Evolutionary conservation across 2,888 invertebrate species (phyloP).

Genomic region (Mimachlamys varia): DNA sequence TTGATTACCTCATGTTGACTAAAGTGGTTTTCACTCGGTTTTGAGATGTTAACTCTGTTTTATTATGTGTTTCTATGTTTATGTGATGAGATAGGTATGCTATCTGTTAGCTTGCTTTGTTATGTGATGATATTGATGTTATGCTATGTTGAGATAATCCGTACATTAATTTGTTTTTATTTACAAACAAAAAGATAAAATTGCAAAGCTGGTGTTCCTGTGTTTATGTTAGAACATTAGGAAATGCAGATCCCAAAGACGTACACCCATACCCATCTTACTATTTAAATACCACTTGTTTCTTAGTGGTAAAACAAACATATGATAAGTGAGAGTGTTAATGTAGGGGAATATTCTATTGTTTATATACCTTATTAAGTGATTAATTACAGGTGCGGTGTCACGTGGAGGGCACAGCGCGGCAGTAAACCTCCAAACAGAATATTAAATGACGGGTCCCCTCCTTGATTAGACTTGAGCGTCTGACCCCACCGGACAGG

Average conservation of each 20-base stretch:
- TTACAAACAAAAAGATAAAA: too few species aligned
- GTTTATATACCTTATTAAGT: constrained; percentile 18
- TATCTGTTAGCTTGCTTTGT: too few species aligned
- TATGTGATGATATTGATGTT: too few species aligned
- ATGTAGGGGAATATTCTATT: background rate
- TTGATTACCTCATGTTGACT: too few species aligned
- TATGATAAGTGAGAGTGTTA: background rate
- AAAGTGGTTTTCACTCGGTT: too few species aligned
- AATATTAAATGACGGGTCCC: constrained; percentile 11
- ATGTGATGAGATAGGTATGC: too few species aligned
- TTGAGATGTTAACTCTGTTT: too few species aligned
- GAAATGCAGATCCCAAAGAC: background rate
- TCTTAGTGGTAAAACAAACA: background rate
- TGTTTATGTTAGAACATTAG: too few species aligned
- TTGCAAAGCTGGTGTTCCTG: too few species aligned
- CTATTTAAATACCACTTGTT: background rate
- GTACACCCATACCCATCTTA: background rate
- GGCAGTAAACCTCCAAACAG: background rate
- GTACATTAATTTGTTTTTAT: too few species aligned
- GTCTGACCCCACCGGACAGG: constrained; percentile 29
- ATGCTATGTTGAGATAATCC: too few species aligned
- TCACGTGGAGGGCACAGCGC: background rate
- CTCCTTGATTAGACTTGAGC: constrained; percentile 29
- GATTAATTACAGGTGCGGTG: background rate
- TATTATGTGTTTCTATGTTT: too few species aligned